Evolutionary conservation across 2,113 vertebrate species (phyloP).

Genomic region (Eonycteris spelaea): DNA sequence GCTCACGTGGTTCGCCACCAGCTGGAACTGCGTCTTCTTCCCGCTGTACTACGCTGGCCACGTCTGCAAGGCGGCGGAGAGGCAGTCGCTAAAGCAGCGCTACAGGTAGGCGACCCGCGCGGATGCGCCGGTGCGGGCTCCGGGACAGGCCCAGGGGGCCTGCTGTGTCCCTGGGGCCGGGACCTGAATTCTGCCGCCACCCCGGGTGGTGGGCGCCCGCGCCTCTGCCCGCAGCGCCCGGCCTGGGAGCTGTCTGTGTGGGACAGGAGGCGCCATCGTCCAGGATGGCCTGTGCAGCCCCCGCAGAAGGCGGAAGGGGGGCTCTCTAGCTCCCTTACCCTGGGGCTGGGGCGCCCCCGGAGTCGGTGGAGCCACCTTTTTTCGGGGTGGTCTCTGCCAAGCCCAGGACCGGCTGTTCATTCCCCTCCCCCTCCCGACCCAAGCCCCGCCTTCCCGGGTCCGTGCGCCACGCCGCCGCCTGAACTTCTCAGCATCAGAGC

Average conservation of each 20-base stretch:
- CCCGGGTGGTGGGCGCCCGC: background rate
- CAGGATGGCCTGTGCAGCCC: fast-evolving
- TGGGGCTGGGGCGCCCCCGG: background rate
- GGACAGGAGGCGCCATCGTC: background rate
- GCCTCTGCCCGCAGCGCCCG: background rate
- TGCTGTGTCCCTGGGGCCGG: background rate
- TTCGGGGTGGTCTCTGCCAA: fast-evolving
- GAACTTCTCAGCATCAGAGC: background rate
- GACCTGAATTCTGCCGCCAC: background rate
- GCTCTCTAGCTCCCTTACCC: too few species aligned
- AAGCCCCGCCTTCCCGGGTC: fast-evolving
- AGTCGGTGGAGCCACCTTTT: fast-evolving
- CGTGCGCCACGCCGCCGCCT: background rate
- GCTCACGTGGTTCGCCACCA: constrained; percentile 97
- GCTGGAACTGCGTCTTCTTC: constrained; percentile 97
- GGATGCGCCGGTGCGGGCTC: fast-evolving
- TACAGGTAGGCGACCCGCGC: constrained; percentile 87
- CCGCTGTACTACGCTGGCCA: constrained; percentile 94
- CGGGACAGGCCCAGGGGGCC: fast-evolving
- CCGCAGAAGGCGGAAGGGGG: background rate
- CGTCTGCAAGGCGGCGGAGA: constrained; percentile 91
- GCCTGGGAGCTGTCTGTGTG: background rate
- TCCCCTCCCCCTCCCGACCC: background rate
- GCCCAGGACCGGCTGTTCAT: too few species aligned
- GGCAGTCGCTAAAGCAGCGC: constrained; percentile 92